Conservation (phyloP, 2,797 vertebrate genomes). For the Nothura maculosa region DNA sequence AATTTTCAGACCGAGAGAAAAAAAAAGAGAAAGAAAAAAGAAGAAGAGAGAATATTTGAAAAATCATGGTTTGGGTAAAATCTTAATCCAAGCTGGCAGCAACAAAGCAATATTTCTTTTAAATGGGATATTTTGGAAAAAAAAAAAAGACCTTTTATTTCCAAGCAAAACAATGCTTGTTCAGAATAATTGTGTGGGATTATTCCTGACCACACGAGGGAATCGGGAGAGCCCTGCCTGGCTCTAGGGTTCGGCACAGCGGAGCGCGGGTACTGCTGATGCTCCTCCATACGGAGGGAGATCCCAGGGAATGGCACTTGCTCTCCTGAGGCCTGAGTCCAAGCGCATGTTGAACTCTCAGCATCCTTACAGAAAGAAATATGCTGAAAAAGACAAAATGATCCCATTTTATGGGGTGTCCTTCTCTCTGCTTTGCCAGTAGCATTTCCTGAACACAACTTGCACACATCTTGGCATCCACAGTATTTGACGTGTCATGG, state of each 20-base stretch:
- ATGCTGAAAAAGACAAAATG: background rate
- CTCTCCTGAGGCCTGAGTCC: background rate
- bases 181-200: slow-evolving; percentile 35
- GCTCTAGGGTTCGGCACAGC: background rate
- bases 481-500: rapidly evolving
- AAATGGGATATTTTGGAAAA: slow-evolving; percentile 50
- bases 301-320: background rate
- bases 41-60: background rate
- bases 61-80: background rate
- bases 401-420: background rate
- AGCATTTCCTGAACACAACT: background rate
- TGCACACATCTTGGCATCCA: rapidly evolving
- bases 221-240: background rate
- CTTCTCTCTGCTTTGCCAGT: background rate
- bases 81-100: slow-evolving; percentile 40
- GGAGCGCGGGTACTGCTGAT: rapidly evolving
- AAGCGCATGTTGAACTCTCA: background rate
- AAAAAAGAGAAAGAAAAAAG: background rate
- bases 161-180: slow-evolving; percentile 53
- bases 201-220: background rate
- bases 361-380: background rate
- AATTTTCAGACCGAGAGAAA: background rate
- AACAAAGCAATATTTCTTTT: slow-evolving; percentile 36
- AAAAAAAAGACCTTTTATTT: slow-evolving; percentile 41
- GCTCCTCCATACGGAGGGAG: background rate